Conservation (phyloP, 2,797 vertebrate species). For the Neosilurus hyrtlii region DNA sequence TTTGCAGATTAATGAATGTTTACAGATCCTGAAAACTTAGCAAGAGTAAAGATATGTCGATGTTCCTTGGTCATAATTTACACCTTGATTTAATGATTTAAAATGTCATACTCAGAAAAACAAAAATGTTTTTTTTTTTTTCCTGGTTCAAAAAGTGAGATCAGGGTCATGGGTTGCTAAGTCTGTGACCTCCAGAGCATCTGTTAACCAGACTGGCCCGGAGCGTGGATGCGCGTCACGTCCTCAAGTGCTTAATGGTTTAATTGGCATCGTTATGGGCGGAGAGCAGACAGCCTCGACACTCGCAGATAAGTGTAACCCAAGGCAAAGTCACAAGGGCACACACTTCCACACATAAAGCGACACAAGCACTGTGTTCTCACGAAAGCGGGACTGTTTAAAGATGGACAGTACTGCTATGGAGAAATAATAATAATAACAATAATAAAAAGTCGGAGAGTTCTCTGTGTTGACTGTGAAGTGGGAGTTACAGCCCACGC, state of each 20-base stretch:
- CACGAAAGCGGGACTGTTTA: constrained; percentile 16
- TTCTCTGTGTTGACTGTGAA: constrained; percentile 32
- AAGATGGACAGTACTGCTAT: constrained; percentile 18
- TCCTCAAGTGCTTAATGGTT: constrained; percentile 70
- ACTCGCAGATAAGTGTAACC: constrained; percentile 52
- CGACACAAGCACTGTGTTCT: neutral
- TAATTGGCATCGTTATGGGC: constrained; percentile 71
- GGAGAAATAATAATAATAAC: constrained; percentile 13
- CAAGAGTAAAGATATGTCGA: neutral
- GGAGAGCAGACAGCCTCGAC: constrained; percentile 49
- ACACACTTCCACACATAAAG: neutral
- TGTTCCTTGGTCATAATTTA: neutral
- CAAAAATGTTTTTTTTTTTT: neutral
- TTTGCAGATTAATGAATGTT: neutral
- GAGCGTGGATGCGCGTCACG: constrained; percentile 53
- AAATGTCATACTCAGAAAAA: neutral
- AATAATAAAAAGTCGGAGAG: neutral
- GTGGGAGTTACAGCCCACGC: constrained; percentile 49
- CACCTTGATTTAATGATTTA: neutral
- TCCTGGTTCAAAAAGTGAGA: neutral
- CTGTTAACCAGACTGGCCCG: neutral
- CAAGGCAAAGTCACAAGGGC: constrained; percentile 37
- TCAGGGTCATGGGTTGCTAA: constrained; percentile 40
- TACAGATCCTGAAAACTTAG: neutral
- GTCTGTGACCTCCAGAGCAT: constrained; percentile 24